Conservation (phyloP, 2,888 invertebrate species). For the Cheilosia vulpina region DNA sequence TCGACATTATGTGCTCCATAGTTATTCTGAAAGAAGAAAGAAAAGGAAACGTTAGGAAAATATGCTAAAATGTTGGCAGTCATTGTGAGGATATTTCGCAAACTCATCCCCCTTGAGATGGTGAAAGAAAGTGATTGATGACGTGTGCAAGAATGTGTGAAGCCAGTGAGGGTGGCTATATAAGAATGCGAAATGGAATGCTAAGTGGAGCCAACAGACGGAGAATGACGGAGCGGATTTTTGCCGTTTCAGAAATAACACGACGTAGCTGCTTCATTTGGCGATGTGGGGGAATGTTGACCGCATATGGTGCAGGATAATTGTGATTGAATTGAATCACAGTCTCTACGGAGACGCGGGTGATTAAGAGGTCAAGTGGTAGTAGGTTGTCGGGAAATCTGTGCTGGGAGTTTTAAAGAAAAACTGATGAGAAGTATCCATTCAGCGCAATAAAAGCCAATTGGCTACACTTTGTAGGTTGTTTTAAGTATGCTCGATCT, state of each 20-base stretch:
- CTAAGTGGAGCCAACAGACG: slow-evolving; percentile 37
- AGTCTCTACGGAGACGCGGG: neutral
- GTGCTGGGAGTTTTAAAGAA: too few relatives aligned
- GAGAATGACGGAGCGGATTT: slow-evolving; percentile 47
- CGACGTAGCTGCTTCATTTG: slow-evolving; percentile 11
- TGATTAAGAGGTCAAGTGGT: neutral
- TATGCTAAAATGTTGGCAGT: slow-evolving; percentile 53
- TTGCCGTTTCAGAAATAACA: neutral
- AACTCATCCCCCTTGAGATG: slow-evolving; percentile 50
- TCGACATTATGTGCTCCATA: slow-evolving; percentile 82
- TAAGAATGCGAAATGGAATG: slow-evolving; percentile 30
- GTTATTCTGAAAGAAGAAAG: slow-evolving; percentile 50
- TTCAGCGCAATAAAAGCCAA: too few relatives aligned
- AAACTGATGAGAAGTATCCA: too few relatives aligned
- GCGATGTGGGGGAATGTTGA: slow-evolving; percentile 4
- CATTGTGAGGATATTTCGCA: slow-evolving; percentile 40
- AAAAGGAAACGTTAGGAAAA: slow-evolving; percentile 38
- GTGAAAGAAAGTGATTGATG: slow-evolving; percentile 61
- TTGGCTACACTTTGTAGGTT: too few relatives aligned
- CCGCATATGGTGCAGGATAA: slow-evolving; percentile 9
- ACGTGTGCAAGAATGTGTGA: slow-evolving; percentile 40
- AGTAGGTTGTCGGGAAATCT: neutral
- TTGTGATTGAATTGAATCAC: slow-evolving; percentile 17
- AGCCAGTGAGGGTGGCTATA: slow-evolving; percentile 39
- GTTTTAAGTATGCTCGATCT: too few relatives aligned